These are phyloP conservation scores for Penaeus chinensis DNA, from an alignment of 1,140 invertebrate species.

Conservation along the genomic window DNA sequence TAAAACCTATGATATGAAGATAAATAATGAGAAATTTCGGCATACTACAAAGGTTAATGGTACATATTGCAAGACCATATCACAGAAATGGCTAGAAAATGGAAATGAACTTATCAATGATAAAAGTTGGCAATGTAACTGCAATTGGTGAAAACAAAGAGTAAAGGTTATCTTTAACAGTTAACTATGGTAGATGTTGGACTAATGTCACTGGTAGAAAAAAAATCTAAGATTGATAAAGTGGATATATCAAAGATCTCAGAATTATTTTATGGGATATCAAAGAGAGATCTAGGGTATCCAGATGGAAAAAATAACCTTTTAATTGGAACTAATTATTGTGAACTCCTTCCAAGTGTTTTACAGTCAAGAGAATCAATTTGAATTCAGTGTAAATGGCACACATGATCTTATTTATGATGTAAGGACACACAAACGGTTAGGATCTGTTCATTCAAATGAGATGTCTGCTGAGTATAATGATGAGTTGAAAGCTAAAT, in stretches of 20 bases:
- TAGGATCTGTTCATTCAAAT: not conserved
- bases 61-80: not conserved
- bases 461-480: not conserved
- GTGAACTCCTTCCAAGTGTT: not conserved
- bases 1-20: too few relatives aligned
- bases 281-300: not conserved
- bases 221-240: not conserved
- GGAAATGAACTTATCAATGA: constrained; percentile 6
- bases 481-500: not conserved
- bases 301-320: constrained; percentile 1
- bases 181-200: not conserved
- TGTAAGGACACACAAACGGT: constrained; percentile 3
- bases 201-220: constrained; percentile 1
- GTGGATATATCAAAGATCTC: constrained; percentile 1
- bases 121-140: constrained; percentile 4
- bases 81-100: not conserved
- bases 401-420: too few relatives aligned
- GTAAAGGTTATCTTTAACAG: not conserved
- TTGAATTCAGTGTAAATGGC: constrained; percentile 2
- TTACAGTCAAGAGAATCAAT: constrained; percentile 6
- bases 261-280: not conserved
- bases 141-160: not conserved
- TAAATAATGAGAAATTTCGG: too few relatives aligned
- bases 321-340: constrained; percentile 7
- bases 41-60: not conserved